These are phyloP conservation scores for Pachycephala philippinensis DNA, from an alignment of 2,113 vertebrate genomes.

Conservation along the genomic window DNA sequence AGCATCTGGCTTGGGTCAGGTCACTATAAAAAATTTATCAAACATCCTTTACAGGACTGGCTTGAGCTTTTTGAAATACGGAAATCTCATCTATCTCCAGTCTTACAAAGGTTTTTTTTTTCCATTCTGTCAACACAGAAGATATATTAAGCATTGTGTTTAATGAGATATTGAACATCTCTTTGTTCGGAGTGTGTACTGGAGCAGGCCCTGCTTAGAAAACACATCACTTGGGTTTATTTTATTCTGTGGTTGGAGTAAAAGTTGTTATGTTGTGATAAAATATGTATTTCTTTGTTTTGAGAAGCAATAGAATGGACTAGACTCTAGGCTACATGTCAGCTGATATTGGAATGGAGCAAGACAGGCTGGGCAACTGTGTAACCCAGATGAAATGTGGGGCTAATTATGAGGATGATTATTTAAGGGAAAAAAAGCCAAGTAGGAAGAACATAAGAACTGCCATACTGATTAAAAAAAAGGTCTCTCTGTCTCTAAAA, in stretches of 20 bases:
- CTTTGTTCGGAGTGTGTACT: not conserved
- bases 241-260: not conserved
- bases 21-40: constrained; percentile 42
- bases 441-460: not conserved
- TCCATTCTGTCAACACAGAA: not conserved
- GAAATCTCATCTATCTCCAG: not conserved
- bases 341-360: not conserved
- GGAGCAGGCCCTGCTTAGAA: not conserved
- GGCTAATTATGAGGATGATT: not conserved
- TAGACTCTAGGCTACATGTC: not conserved
- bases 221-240: not conserved
- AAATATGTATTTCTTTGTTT: constrained; percentile 5
- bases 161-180: constrained; percentile 32
- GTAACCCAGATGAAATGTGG: not conserved
- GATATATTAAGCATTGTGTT: not conserved
- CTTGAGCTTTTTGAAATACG: not conserved
- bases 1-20: constrained; percentile 41
- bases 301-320: not conserved
- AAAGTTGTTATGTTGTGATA: not conserved
- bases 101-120: not conserved
- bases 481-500: not conserved
- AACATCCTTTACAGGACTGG: not conserved
- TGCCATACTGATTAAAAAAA: not conserved
- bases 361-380: not conserved
- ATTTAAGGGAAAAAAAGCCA: not conserved